Conservation (phyloP, 2,797 vertebrate genomes). For the Pelodytes ibericus region DNA sequence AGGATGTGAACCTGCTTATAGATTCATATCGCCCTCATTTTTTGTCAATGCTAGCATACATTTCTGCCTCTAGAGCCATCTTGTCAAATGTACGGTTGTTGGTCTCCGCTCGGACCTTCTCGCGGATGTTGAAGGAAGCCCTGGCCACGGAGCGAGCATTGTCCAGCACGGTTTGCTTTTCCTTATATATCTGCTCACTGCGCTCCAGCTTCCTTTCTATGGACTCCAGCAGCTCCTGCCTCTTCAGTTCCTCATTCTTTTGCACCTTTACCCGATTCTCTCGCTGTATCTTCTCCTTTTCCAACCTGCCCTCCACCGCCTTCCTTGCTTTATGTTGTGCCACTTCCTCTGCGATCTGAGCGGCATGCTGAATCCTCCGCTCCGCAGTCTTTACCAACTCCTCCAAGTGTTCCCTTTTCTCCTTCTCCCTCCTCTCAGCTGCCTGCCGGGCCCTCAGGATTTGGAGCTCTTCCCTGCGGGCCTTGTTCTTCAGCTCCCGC, state of each 20-base stretch:
- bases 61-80: slow-evolving; percentile 93
- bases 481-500: slow-evolving; percentile 86
- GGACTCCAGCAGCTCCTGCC: slow-evolving; percentile 88
- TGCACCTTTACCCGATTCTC: slow-evolving; percentile 92
- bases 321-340: slow-evolving; percentile 87
- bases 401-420: slow-evolving; percentile 83
- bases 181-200: slow-evolving; percentile 92
- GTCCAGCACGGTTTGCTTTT: slow-evolving; percentile 89
- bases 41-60: slow-evolving; percentile 88
- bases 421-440: slow-evolving; percentile 82
- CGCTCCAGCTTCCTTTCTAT: slow-evolving; percentile 95
- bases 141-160: slow-evolving; percentile 91
- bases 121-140: slow-evolving; percentile 93
- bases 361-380: slow-evolving; percentile 85
- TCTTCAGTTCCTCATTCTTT: slow-evolving; percentile 84
- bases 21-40: slow-evolving; percentile 81
- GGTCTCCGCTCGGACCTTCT: slow-evolving; percentile 92
- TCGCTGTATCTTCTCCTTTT: slow-evolving; percentile 91
- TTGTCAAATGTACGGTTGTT: slow-evolving; percentile 95
- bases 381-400: slow-evolving; percentile 82
- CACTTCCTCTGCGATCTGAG: slow-evolving; percentile 83
- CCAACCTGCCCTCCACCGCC: slow-evolving; percentile 83
- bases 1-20: too few relatives aligned
- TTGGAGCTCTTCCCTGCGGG: slow-evolving; percentile 86
- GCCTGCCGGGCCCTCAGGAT: slow-evolving; percentile 84